Evolutionary conservation across 2,113 vertebrate species (phyloP), one percentile per base, ranked within the genome.

Genomic region (Rhegmatorhina hoffmannsi): DNA sequence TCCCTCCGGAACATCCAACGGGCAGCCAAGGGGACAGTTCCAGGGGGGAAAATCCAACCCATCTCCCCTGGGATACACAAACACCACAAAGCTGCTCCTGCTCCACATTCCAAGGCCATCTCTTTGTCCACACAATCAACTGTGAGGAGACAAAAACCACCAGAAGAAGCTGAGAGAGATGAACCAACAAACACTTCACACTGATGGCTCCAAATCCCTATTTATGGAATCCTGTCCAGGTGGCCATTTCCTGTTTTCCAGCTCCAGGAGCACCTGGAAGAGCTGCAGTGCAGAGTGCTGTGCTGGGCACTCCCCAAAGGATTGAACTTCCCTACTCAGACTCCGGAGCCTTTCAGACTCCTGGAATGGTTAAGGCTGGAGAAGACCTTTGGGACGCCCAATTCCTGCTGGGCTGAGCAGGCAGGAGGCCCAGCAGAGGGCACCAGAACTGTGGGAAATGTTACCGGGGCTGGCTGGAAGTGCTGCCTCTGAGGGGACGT

Each of bases 361-460:
- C 9, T 52, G 31, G 67, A 8, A 19, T 23, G 2, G 10, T 43
- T 4, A 8, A 34, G 25, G 85, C 20, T 49, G 76, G 31, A 5
- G 2, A 21, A 21, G 34, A 2, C 6, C 11, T 43, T 12, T 0
- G 2, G 31, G 58, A 36, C 18, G 21, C 23, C 3, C 31, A 7
- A 15, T 17, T 6, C 11, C 73, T 36, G 20, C 19, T 2, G 18
- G 16, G 15, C 17, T 24, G 94, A 83, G 67, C 52, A 47, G 79
- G 80, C 44, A 0, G 26, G 7, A 46, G 17, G 49, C 70, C 95
- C 96, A 94, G 94, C 89, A 97, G 96, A 95, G 95, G 96, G 95
- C 96, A 94, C 94, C 92, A 46, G n/a, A 73, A 50, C 4, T n/a
- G 92, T 11, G 33, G 3, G 8, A 15, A 34, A 53, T 0, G 3